Evolutionary conservation across 2,797 vertebrate species (phyloP), one percentile per base, ranked within the genome.

Genomic region (Crenuchus spilurus): DNA sequence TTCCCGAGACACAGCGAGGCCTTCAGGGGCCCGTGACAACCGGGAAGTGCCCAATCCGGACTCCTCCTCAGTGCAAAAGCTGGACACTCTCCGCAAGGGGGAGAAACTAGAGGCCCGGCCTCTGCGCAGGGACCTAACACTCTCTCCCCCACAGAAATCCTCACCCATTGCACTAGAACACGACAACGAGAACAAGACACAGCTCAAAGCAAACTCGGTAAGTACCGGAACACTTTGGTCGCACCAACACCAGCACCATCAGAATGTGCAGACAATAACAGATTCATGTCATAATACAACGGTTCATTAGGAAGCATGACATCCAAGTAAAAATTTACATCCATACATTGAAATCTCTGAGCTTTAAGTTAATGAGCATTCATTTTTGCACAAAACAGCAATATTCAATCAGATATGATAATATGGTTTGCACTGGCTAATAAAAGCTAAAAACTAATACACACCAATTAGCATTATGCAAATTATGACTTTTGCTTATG

Each of bases 101-200:
- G 80, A 93, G 78, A 95, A 94, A 88, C 88, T 94, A 18, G 97
- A 97, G 78, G 90, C 94, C 22, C 92, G 93, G 86, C 94, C 96
- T 83, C 90, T 98, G 79, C 92, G 95, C 77, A 93, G 96, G 91
- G 96, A 98, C 91, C 92, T 98, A 79, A 96, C 94, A 82, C 95
- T 96, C 86, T 98, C 97, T 78, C 95, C 96, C 0, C 95, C 96
- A 73, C 95, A 96, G 87, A 96, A 89, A 91, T 98, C 96, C 86
- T 90, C 94, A 81, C 96, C 97, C 84, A 96, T 95, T 89, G 92
- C 93, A 72, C 94, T 93, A 74, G 94, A 95, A 83, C 93, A 92
- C 3, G 92, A 95, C 20, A 94, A 96, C 82, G 93, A 93, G 85
- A 92, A 86, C 55, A 90, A 92, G 83, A 91, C 85, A 4, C 94